Base-by-base conservation (phyloP, 2,888 invertebrate species). In the Heterodera filipjevi region DNA sequence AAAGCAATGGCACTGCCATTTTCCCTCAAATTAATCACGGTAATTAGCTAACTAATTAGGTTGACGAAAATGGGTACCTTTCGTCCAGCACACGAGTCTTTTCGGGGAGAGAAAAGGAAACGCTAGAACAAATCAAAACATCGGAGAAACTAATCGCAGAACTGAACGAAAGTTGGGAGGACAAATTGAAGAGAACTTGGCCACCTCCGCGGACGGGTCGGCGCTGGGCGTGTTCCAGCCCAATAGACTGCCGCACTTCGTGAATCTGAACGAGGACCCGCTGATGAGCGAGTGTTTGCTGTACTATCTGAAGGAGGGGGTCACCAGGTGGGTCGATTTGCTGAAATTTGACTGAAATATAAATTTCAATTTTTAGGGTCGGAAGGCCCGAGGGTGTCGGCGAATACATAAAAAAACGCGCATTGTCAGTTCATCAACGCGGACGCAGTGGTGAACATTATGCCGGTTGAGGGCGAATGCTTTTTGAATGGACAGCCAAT, bases 131-230 rank as follows among this genome's bases (percentile, higher is more conserved):
- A 89, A 91, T 99, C 78, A 89, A 88, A 90, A 96, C 97, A 79
- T 96, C 96, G 78, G 99, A 99, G 91, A 99, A 99, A 91, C 93
- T 99, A 66, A 99, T 99, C 87, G 96, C 90, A 92, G 98, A 99
- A 92, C 91, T 99, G 81, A 99, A 98, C 90, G 97, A 99, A 90
- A 98, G 98, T 0, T 99, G 99, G 98, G 99, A 99, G 89, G 97
- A 99, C 90, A 99, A 99, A 89, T 91, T 99, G 79, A 95, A 95
- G 89, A 94, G 95, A 81, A 99, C 39, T 95, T 99, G 66, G 98
- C 99, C 0, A 94, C 98, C 30, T 95, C 95, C 89, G 96, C 96
- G 89, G 95, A 95, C 89, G 99, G 99, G 64, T 95, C 95, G 81
- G 96, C 98, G 0, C 95, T 99, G 19, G 99, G 99, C 1, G 97